These are phyloP conservation scores for Caenorhabditis becei DNA, from an alignment of 2,888 invertebrate genomes.

Conservation along the genomic window DNA sequence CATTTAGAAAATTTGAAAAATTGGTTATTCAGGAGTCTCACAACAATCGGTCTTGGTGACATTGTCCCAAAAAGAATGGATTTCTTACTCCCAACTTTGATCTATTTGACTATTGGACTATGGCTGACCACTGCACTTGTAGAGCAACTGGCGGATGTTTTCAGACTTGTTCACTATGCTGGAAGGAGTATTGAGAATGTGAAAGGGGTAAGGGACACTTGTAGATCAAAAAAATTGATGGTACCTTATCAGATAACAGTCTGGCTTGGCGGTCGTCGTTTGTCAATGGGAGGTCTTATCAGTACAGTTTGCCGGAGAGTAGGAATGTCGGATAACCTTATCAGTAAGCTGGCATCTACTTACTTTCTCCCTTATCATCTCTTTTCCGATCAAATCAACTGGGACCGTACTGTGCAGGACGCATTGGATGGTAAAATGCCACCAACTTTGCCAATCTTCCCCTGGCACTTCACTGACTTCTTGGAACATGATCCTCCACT, in stretches of 20 bases:
- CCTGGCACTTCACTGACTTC: slow-evolving; percentile 80
- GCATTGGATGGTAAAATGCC: slow-evolving; percentile 62
- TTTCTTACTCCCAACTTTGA: slow-evolving; percentile 76
- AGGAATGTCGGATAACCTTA: slow-evolving; percentile 79
- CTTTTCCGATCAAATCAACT: slow-evolving; percentile 76
- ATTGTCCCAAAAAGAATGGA: slow-evolving; percentile 80
- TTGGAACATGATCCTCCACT: slow-evolving; percentile 79
- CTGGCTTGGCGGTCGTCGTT: slow-evolving; percentile 77
- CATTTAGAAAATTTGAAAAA: background rate
- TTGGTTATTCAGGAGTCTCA: slow-evolving; percentile 70
- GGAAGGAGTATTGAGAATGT: slow-evolving; percentile 79
- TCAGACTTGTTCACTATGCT: slow-evolving; percentile 79
- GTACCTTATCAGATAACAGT: slow-evolving; percentile 73
- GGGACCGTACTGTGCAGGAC: slow-evolving; percentile 71
- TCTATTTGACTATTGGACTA: slow-evolving; percentile 79
- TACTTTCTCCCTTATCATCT: background rate
- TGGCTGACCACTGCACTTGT: slow-evolving; percentile 80
- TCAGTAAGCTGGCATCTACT: slow-evolving; percentile 65
- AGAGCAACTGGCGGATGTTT: slow-evolving; percentile 79
- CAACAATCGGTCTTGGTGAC: slow-evolving; percentile 79
- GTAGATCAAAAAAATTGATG: background rate
- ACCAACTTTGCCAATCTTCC: slow-evolving; percentile 77
- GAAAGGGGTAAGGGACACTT: slow-evolving; percentile 72
- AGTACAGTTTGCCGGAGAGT: slow-evolving; percentile 79
- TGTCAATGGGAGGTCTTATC: slow-evolving; percentile 78